phyloP scores from a whole-genome alignment of 2,888 invertebrate species.

The Mantis religiosa region DNA sequence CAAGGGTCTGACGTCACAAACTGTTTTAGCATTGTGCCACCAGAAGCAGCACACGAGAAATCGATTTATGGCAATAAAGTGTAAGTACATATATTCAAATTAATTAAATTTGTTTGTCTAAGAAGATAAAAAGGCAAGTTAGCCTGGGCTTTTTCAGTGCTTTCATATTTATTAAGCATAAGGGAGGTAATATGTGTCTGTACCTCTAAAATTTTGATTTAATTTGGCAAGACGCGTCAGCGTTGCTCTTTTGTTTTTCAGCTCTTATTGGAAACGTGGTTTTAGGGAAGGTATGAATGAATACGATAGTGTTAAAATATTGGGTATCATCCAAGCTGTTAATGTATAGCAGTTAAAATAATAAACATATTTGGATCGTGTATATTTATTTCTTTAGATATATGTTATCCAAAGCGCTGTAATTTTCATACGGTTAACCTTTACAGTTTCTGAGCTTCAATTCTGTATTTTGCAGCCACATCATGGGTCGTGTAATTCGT shows the following conservation, averaged over 20 bases:
- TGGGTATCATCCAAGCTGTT: not conserved
- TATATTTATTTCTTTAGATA: not conserved
- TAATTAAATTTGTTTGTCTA: not conserved
- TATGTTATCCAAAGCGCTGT: not conserved
- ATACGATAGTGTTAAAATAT: not conserved
- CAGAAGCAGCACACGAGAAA: not conserved
- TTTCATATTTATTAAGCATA: no score
- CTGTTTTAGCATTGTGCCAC: not conserved
- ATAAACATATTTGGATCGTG: not conserved
- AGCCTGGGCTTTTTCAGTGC: no score
- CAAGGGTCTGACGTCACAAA: not conserved
- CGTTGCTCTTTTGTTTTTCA: not conserved
- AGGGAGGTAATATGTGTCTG: no score
- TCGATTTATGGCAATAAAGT: not conserved
- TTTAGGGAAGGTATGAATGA: not conserved
- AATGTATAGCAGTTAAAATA: not conserved
- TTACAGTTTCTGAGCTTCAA: not conserved
- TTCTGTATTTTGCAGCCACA: not conserved
- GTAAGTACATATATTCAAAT: not conserved
- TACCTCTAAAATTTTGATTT: no score
- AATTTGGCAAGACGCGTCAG: not conserved
- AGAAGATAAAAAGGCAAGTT: no score
- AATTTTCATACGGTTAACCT: not conserved
- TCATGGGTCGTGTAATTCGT: constrained; percentile 99
- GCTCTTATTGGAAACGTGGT: not conserved